Evolutionary conservation across 2,888 invertebrate species (phyloP).

Genomic region (Apodemia duryi): DNA sequence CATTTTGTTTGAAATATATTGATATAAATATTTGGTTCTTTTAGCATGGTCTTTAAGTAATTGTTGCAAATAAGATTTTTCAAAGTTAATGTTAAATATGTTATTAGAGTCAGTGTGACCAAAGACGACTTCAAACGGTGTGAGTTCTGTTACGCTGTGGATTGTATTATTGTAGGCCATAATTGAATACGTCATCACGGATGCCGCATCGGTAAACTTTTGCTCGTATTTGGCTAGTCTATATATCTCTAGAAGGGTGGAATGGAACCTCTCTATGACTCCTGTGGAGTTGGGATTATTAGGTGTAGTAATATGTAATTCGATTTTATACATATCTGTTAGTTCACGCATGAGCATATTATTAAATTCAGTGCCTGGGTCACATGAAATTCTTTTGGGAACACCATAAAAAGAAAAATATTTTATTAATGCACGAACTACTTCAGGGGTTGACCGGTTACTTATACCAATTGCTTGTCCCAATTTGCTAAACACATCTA

Average conservation of each 20-base stretch:
- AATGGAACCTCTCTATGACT: constrained; percentile 29
- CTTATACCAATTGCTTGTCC: constrained; percentile 25
- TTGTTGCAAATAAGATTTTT: constrained; percentile 32
- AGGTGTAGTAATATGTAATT: constrained; percentile 32
- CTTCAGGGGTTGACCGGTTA: constrained; percentile 26
- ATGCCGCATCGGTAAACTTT: constrained; percentile 29
- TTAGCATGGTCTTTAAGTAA: constrained; percentile 34
- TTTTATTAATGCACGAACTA: constrained; percentile 26
- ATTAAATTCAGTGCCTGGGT: constrained; percentile 13
- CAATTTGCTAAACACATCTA: constrained; percentile 27
- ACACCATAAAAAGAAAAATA: constrained; percentile 25
- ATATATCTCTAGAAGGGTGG: constrained; percentile 32
- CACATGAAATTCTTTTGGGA: constrained; percentile 18
- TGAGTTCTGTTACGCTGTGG: constrained; percentile 30
- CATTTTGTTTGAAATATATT: constrained; percentile 27
- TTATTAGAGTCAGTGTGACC: constrained; percentile 32
- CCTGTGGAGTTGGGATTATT: constrained; percentile 34
- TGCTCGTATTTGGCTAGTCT: constrained; percentile 35
- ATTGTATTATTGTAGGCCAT: constrained; percentile 36
- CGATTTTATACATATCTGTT: constrained; percentile 29
- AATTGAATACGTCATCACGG: constrained; percentile 35
- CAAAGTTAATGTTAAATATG: constrained; percentile 30
- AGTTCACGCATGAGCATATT: background rate
- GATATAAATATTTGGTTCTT: constrained; percentile 28
- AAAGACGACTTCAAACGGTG: constrained; percentile 34